Evolutionary conservation across 1,140 invertebrate species (phyloP).

Genomic region (Leptinotarsa texana): DNA sequence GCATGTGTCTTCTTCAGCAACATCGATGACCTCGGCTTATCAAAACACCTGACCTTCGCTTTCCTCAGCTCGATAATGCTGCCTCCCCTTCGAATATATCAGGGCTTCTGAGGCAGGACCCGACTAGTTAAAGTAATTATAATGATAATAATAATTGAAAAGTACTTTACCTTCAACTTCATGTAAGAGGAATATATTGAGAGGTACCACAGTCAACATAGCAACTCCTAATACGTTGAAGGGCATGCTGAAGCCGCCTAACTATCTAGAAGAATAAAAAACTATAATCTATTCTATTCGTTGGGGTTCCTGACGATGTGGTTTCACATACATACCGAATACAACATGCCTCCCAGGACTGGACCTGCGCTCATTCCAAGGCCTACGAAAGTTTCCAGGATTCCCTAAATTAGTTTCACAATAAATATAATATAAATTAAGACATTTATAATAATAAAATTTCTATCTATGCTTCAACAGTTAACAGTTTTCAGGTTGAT

Average conservation of each 20-base stretch:
- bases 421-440: not conserved
- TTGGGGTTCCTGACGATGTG: too few species aligned
- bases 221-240: conserved; percentile 71
- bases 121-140: too few species aligned
- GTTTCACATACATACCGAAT: conserved; percentile 63
- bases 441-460: not conserved
- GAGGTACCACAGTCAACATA: conserved; percentile 68
- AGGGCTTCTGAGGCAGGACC: too few species aligned
- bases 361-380: conserved; percentile 78
- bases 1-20: too few species aligned
- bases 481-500: too few species aligned
- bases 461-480: too few species aligned
- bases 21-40: too few species aligned
- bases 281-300: not conserved
- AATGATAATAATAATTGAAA: too few species aligned
- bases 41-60: too few species aligned
- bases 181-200: conserved; percentile 66
- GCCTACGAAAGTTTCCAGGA: conserved; percentile 78
- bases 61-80: too few species aligned
- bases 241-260: conserved; percentile 75
- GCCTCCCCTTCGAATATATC: too few species aligned
- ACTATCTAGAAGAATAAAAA: conserved; percentile 62
- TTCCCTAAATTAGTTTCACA: conserved; percentile 59
- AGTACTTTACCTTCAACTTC: conserved; percentile 59
- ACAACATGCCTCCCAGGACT: conserved; percentile 74